phyloP scores from a whole-genome alignment of 2,113 vertebrate species.

The Pteronura brasiliensis region DNA sequence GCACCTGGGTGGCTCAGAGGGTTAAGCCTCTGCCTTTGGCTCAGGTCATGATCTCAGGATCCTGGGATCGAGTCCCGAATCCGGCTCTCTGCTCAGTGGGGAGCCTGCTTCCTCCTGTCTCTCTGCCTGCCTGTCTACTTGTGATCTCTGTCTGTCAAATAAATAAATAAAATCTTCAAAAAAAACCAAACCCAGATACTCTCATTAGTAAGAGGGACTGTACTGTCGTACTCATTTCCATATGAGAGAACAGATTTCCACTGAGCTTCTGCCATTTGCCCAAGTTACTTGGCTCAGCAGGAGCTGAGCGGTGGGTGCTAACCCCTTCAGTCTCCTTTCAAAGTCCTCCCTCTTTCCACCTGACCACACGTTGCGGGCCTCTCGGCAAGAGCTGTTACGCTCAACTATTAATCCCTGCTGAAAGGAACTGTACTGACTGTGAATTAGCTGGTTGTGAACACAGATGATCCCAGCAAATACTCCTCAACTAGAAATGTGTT shows the following conservation, averaged over 20 bases:
- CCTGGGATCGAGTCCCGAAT: too few species aligned
- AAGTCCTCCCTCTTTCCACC: neutral
- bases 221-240: neutral
- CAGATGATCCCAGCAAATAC: neutral
- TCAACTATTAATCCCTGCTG: neutral
- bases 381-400: neutral
- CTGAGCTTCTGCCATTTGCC: neutral
- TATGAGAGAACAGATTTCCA: rapidly evolving
- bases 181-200: too few species aligned
- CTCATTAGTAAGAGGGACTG: neutral
- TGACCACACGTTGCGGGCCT: rapidly evolving
- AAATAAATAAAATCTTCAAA: too few species aligned
- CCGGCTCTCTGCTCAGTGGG: too few species aligned
- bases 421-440: neutral
- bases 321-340: rapidly evolving
- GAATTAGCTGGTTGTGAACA: neutral
- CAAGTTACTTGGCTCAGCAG: neutral
- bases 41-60: too few species aligned
- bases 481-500: neutral
- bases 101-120: too few species aligned
- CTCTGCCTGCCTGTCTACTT: too few species aligned
- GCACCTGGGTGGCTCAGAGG: too few species aligned
- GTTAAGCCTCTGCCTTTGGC: too few species aligned
- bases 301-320: neutral
- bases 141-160: too few species aligned